Evolutionary conservation across 2,797 vertebrate genomes (phyloP), one percentile per base, ranked within the genome.

Genomic region (Spheniscus humboldti): DNA sequence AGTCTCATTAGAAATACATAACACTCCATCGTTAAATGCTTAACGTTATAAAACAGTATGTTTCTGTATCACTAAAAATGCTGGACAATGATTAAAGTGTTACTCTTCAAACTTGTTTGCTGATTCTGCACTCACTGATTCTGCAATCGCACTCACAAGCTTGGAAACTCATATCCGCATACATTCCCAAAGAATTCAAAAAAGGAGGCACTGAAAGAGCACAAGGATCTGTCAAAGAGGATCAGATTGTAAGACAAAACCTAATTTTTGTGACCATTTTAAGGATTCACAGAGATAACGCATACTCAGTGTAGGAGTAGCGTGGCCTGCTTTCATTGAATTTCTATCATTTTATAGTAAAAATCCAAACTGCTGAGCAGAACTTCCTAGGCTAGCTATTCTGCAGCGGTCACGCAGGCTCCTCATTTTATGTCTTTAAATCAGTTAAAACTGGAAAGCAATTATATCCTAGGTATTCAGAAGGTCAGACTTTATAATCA

Each of bases 171-270:
- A 0, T 69, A 74, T 52, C 62, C 0, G 0, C 88, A 90, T 5
- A 86, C 55, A 53, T 45, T 95, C 87, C 69, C 69, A 39, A 75
- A 81, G 39, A 81, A 90, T 81, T 92, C 12, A 90, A 66, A 91
- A 97, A 94, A 90, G 91, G 91, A 96, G 92, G 94, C 96, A 96
- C 97, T 95, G 83, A 90, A 91, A 91, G 82, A 94, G 91, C 69
- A 91, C 57, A 77, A 37, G 23, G 64, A 85, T 60, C 47, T 85
- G 69, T 66, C n/a, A 33, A 50, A 92, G 56, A 94, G 76, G 62
- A 90, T 94, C 73, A 90, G 73, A 33, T 13, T 37, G 13, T 66
- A 71, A 63, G 45, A 91, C 28, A 86, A 85, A 71, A 53, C 22
- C 53, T 25, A 17, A 31, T 71, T 66, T 85, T 39, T 68, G 55